Conservation (phyloP, 1,140 invertebrate genomes). For the Brachionus koreanus region DNA sequence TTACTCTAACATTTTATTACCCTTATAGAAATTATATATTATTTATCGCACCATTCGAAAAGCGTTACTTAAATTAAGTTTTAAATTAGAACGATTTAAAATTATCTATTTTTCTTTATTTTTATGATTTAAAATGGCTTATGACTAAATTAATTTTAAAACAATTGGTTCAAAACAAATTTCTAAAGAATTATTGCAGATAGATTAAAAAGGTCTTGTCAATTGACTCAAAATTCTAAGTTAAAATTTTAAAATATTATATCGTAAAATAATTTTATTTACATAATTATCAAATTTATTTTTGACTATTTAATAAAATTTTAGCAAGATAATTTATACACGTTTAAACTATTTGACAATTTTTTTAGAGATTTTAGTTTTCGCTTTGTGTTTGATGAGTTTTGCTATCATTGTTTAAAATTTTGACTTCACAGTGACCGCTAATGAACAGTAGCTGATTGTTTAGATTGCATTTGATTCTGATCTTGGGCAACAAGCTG, state of each 20-base stretch:
- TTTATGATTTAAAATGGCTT: no score
- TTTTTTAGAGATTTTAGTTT: neutral
- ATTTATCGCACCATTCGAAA: no score
- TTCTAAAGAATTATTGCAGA: no score
- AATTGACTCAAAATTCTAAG: no score
- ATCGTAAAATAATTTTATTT: neutral
- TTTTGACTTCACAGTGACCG: neutral
- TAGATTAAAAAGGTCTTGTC: no score
- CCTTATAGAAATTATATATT: no score
- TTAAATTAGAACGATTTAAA: no score
- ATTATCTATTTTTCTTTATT: no score
- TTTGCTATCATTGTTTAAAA: neutral
- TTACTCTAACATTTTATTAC: no score
- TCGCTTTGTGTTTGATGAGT: neutral
- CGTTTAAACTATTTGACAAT: neutral
- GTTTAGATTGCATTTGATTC: constrained; percentile 22
- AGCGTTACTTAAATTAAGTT: no score
- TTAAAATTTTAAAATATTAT: neutral
- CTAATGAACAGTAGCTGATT: constrained; percentile 12
- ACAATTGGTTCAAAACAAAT: no score
- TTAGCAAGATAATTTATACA: neutral
- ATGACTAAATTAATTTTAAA: no score
- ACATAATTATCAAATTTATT: neutral
- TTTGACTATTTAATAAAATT: neutral
- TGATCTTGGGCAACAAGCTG: neutral